These are phyloP conservation scores for Morelia viridis DNA, from an alignment of 2,797 vertebrate species.

Conservation along the genomic window DNA sequence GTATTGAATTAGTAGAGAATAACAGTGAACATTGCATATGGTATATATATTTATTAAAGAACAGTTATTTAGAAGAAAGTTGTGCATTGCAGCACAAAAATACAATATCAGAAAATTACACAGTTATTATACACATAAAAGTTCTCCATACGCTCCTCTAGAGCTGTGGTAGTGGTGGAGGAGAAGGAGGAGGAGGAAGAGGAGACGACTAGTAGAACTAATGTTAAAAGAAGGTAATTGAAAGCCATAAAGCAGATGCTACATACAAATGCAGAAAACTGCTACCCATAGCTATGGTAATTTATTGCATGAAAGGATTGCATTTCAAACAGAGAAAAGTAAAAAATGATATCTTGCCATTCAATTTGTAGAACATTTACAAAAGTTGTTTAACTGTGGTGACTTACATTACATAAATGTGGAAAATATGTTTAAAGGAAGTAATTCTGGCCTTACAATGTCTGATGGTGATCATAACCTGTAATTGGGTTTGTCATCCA, in stretches of 20 bases:
- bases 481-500: slow-evolving; percentile 40
- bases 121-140: not conserved
- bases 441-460: slow-evolving; percentile 29
- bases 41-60: not conserved
- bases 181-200: not conserved
- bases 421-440: slow-evolving; percentile 2
- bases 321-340: not conserved
- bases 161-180: not conserved
- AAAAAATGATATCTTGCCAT: not conserved
- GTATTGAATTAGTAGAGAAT: not conserved
- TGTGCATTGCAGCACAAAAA: not conserved
- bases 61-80: not conserved
- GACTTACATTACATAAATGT: not conserved
- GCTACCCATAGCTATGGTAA: not conserved
- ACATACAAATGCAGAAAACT: not conserved
- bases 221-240: not conserved
- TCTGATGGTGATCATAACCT: slow-evolving; percentile 46
- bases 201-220: not conserved
- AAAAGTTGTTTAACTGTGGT: slow-evolving; percentile 23
- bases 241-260: not conserved
- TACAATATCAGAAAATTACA: not conserved
- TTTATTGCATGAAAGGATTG: not conserved
- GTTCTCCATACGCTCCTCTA: not conserved
- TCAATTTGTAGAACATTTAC: slow-evolving; percentile 28
- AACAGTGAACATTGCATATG: not conserved